Conservation (phyloP, 2,888 invertebrate genomes). For the Azorinus chamasolen region DNA sequence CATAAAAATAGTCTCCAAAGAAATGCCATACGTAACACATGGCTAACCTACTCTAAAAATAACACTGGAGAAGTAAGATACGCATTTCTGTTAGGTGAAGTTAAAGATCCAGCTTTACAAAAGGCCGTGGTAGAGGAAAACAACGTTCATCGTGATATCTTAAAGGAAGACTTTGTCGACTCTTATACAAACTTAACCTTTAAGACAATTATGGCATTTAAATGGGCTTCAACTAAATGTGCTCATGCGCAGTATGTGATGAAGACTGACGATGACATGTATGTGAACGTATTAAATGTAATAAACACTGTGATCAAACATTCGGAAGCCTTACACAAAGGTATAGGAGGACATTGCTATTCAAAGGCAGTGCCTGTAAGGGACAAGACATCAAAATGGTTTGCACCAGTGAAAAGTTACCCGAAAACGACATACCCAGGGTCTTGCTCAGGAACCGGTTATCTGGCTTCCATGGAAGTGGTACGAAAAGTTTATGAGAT, state of each 20-base stretch:
- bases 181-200: conserved; percentile 62
- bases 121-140: conserved; percentile 41
- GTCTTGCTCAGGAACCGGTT: conserved; percentile 78
- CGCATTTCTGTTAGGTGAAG: conserved; percentile 57
- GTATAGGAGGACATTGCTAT: conserved; percentile 68
- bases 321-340: conserved; percentile 34
- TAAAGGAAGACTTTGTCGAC: conserved; percentile 67
- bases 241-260: conserved; percentile 53
- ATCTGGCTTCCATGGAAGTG: conserved; percentile 71
- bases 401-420: conserved; percentile 69
- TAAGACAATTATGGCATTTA: conserved; percentile 67
- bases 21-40: conserved; percentile 57
- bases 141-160: conserved; percentile 48
- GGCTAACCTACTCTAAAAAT: conserved; percentile 51
- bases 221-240: conserved; percentile 64
- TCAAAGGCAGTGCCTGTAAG: conserved; percentile 63
- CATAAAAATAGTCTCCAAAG: conserved; percentile 43
- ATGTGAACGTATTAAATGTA: conserved; percentile 63
- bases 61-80: conserved; percentile 58
- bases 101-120: neutral
- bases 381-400: conserved; percentile 75
- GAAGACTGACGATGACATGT: conserved; percentile 79
- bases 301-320: conserved; percentile 35
- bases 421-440: conserved; percentile 72
- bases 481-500: conserved; percentile 66